phyloP scores from a whole-genome alignment of 2,888 invertebrate genomes.

The Keiferia lycopersicella region DNA sequence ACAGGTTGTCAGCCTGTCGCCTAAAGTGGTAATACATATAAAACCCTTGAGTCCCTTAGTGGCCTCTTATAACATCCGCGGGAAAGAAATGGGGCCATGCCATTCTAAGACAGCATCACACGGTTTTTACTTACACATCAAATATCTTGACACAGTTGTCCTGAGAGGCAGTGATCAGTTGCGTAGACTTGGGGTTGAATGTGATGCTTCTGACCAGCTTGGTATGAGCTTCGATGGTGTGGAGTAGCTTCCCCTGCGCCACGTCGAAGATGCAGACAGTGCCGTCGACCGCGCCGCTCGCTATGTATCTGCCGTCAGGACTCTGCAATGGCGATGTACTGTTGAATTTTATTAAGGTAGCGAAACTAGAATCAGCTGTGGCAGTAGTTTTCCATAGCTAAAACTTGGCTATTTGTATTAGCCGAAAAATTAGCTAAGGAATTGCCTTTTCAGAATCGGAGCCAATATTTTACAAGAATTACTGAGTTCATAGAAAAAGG shows the following conservation, averaged over 20 bases:
- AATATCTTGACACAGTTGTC: constrained; percentile 97
- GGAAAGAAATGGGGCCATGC: background rate
- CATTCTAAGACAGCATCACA: background rate
- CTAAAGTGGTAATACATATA: too few relatives aligned
- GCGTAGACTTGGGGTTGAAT: constrained; percentile 95
- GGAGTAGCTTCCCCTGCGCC: constrained; percentile 89
- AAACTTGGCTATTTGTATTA: too few relatives aligned
- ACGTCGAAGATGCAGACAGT: constrained; percentile 96
- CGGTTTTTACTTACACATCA: constrained; percentile 87
- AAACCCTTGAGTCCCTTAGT: too few relatives aligned
- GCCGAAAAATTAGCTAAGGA: too few relatives aligned
- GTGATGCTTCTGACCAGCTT: constrained; percentile 94
- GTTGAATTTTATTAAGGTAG: too few relatives aligned
- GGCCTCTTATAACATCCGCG: too few relatives aligned
- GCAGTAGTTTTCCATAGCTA: too few relatives aligned
- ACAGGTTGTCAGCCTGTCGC: too few relatives aligned
- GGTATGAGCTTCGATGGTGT: constrained; percentile 95
- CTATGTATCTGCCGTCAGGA: constrained; percentile 94
- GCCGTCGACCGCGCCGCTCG: constrained; percentile 96
- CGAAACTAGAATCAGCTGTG: too few relatives aligned
- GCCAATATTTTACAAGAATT: too few relatives aligned
- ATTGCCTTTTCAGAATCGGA: too few relatives aligned
- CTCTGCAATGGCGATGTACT: constrained; percentile 81
- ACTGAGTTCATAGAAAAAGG: too few relatives aligned
- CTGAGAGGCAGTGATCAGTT: constrained; percentile 94